Evolutionary conservation across 1,140 invertebrate genomes (phyloP), one percentile per base, ranked within the genome.

Genomic region (Anagrus nilaparvatae): DNA sequence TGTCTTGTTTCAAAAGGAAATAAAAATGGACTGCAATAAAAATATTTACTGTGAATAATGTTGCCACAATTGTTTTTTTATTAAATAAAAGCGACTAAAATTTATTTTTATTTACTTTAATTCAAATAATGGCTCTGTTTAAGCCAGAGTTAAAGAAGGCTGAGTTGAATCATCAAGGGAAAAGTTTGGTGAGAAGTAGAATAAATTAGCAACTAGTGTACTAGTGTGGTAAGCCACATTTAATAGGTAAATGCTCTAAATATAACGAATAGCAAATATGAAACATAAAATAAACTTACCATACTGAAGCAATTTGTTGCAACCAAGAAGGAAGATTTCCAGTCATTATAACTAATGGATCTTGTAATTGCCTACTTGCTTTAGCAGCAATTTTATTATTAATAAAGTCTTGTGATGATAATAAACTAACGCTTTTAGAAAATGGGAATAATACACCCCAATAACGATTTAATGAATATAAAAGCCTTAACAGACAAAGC

Each of bases 1-100:
- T 97, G 93, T 7, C 94, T 75, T 19, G 92, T 95, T 63, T 97
- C 93, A 67, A 97, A 97, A 27, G 93, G 93, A 57, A 97, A 88
- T 32, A 97, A 72, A 71, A 98, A 98, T 41, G 94, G 90, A 60
- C 84, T 79, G 38, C 4, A 55, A 64, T 21, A 55, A 63, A 24
- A 39, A 20, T 28, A 7, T 12, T 5, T 9, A 25, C 3, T 37
- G 14, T 14, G 27, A 37, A 25, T 25, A 28, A 17, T n/a, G n/a
- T 18, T 16, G 5, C 4, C 5, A 24, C 7, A 14, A 23, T 14
- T 36, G 7, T 36, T 12, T 19, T 35, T 29, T 38, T 28, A 28
- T 5, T 16, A 10, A n/a, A n/a, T n/a, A n/a, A n/a, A n/a, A n/a
- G n/a, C n/a, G n/a, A n/a, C n/a, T n/a, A n/a, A 10, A 38, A 28